Conservation (phyloP, 2,797 vertebrate genomes). For the Harpagifer antarcticus region DNA sequence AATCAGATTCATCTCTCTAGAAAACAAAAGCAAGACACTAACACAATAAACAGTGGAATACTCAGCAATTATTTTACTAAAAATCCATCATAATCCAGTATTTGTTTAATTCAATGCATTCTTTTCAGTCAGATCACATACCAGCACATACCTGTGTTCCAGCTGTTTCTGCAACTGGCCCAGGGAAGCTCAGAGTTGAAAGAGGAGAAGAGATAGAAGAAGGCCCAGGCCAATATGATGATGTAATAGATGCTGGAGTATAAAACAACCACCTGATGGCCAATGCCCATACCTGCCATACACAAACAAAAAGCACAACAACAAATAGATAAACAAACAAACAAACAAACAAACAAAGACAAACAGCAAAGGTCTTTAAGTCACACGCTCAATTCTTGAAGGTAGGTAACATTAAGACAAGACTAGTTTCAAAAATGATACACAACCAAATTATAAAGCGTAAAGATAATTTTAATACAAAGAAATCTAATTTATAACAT, state of each 20-base stretch:
- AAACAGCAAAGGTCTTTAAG: too few relatives aligned
- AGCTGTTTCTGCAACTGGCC: conserved; percentile 83
- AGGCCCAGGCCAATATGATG: conserved; percentile 87
- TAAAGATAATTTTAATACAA: background rate
- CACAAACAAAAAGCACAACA: conserved; percentile 32
- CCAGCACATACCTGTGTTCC: conserved; percentile 82
- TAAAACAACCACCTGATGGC: conserved; percentile 82
- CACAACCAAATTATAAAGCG: background rate
- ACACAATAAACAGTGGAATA: background rate
- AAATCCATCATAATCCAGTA: background rate
- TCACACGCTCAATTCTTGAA: too few relatives aligned
- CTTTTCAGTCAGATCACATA: background rate
- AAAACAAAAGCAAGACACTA: background rate
- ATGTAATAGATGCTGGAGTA: conserved; percentile 87
- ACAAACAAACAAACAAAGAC: too few relatives aligned
- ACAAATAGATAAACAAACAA: too few relatives aligned
- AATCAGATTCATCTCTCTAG: background rate
- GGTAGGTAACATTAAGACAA: too few relatives aligned
- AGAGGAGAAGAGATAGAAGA: conserved; percentile 86
- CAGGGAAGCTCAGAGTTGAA: conserved; percentile 83
- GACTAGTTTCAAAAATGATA: background rate
- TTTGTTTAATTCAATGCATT: background rate
- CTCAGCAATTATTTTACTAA: background rate
- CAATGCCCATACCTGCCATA: conserved; percentile 83
- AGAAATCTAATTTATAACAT: background rate